Conservation (phyloP, 2,113 vertebrate genomes). For the Crotophaga sulcirostris region DNA sequence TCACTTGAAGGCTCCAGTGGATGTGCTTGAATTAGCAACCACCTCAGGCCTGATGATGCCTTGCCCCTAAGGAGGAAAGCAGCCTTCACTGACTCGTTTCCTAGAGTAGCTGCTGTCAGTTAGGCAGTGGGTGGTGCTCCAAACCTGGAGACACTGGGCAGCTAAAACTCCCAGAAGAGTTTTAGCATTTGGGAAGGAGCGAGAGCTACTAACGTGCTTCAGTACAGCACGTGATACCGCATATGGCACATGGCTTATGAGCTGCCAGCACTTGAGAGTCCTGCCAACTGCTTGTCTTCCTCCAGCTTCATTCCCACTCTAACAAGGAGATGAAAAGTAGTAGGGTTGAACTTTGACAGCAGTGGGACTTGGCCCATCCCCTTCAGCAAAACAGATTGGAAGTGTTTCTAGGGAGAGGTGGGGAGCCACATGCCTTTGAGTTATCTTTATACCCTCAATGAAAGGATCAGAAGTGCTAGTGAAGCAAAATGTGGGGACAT, state of each 20-base stretch:
- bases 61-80: neutral
- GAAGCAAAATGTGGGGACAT: neutral
- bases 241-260: neutral
- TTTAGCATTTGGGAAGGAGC: neutral
- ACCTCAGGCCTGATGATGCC: neutral
- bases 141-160: neutral
- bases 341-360: neutral
- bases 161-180: neutral
- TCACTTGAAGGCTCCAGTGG: neutral
- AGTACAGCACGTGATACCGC: fast-evolving
- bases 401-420: neutral
- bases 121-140: neutral
- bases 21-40: neutral
- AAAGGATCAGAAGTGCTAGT: neutral
- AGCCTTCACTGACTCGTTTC: neutral
- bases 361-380: neutral
- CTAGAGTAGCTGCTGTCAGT: neutral
- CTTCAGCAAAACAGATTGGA: neutral
- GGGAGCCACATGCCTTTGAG: neutral
- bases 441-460: neutral
- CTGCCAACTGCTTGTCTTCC: slow-evolving; percentile 3
- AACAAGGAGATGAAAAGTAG: slow-evolving; percentile 21
- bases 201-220: neutral
- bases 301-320: neutral
- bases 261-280: neutral